These are phyloP conservation scores for Isurus oxyrinchus DNA, from an alignment of 2,113 vertebrate genomes.

Conservation along the genomic window DNA sequence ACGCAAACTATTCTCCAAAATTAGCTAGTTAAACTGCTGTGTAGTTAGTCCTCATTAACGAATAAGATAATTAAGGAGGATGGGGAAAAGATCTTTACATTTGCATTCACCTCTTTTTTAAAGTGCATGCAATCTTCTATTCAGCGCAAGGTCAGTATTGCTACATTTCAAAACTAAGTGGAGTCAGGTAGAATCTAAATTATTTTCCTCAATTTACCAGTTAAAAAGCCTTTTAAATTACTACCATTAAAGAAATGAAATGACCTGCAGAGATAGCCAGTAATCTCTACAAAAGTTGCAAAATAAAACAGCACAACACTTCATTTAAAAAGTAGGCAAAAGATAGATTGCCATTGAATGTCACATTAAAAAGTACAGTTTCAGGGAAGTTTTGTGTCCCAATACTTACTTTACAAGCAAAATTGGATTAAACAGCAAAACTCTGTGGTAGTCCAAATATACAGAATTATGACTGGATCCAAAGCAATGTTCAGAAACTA, in stretches of 20 bases:
- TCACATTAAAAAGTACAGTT: slow-evolving; percentile 12
- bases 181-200: neutral
- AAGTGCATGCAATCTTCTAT: neutral
- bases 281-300: neutral
- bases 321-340: neutral
- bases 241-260: neutral
- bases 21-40: neutral
- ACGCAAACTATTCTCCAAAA: neutral
- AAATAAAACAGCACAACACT: neutral
- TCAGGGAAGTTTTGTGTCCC: neutral
- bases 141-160: neutral
- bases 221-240: neutral
- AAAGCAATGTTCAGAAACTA: neutral
- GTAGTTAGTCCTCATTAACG: neutral
- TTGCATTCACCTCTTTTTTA: neutral
- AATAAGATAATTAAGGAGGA: neutral
- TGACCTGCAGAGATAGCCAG: neutral
- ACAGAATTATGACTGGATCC: neutral
- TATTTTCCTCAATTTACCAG: neutral
- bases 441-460: neutral
- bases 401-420: neutral
- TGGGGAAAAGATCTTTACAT: neutral
- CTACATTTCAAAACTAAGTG: neutral
- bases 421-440: neutral
- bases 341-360: neutral